Conservation (phyloP, 2,888 invertebrate genomes). For the Hofmannophila pseudospretella region DNA sequence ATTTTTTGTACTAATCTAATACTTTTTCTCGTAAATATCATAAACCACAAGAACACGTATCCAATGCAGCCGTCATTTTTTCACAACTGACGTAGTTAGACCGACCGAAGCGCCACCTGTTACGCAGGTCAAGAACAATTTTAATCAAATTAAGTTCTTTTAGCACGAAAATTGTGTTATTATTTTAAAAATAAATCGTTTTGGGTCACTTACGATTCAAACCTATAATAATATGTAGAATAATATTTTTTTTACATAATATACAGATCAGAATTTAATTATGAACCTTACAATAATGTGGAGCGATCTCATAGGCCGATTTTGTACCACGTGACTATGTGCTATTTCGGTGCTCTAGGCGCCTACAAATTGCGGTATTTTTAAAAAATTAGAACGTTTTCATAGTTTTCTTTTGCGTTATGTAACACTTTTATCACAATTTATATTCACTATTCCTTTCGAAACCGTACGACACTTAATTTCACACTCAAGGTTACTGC, state of each 20-base stretch:
- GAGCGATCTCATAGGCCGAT: constrained; percentile 70
- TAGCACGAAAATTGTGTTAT: constrained; percentile 8
- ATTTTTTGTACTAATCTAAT: constrained; percentile 58
- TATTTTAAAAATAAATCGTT: constrained; percentile 11
- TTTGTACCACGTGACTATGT: constrained; percentile 68
- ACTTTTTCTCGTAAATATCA: constrained; percentile 77
- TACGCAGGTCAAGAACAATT: constrained; percentile 25
- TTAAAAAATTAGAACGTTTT: constrained; percentile 64
- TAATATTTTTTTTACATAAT: constrained; percentile 1
- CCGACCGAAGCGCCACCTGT: constrained; percentile 57
- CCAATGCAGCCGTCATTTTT: constrained; percentile 76
- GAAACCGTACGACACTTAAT: constrained; percentile 47
- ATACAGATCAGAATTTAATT: constrained; percentile 10
- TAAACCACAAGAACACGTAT: constrained; percentile 76
- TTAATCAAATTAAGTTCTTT: constrained; percentile 33
- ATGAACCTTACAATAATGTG: constrained; percentile 62
- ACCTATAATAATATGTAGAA: constrained; percentile 4
- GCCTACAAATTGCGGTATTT: constrained; percentile 78
- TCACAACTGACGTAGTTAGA: constrained; percentile 66
- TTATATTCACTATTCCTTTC: constrained; percentile 49
- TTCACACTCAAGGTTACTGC: constrained; percentile 49
- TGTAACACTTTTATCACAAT: constrained; percentile 72
- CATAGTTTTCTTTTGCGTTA: constrained; percentile 45
- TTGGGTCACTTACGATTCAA: constrained; percentile 1
- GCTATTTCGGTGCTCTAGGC: constrained; percentile 71